phyloP scores from a whole-genome alignment of 2,888 invertebrate species.

The Cryptocephalus primarius region DNA sequence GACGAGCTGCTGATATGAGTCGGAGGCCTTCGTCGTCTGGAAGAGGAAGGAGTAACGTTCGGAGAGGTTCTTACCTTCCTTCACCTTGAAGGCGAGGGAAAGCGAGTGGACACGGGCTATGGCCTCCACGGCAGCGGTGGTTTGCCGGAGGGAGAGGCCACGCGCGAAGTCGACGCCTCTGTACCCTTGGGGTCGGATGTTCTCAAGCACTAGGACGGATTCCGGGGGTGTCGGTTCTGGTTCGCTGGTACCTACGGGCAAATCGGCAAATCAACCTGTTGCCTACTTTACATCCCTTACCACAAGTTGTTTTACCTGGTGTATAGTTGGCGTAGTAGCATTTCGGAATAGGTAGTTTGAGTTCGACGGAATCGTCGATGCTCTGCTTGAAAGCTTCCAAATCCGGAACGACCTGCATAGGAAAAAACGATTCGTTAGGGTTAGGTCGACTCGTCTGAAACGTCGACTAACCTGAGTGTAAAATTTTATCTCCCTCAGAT shows the following conservation, averaged over 20 bases:
- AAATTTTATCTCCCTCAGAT: constrained; percentile 70
- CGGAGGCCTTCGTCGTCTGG: constrained; percentile 66
- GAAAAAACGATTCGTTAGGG: neutral
- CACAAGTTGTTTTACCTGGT: constrained; percentile 20
- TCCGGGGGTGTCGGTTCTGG: constrained; percentile 42
- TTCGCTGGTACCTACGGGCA: constrained; percentile 27
- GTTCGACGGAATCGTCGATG: constrained; percentile 32
- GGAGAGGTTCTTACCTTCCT: constrained; percentile 40
- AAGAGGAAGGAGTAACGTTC: constrained; percentile 59
- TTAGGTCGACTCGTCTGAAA: neutral
- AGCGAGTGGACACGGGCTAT: constrained; percentile 65
- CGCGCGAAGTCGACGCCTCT: constrained; percentile 56
- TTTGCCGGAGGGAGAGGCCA: constrained; percentile 53
- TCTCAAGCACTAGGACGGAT: constrained; percentile 64
- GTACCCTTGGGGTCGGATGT: constrained; percentile 56
- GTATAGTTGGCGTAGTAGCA: constrained; percentile 57
- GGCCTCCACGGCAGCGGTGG: constrained; percentile 57
- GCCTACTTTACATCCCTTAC: neutral
- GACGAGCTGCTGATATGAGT: constrained; percentile 68
- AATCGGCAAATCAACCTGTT: neutral
- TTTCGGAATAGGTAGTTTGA: constrained; percentile 55
- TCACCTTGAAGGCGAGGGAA: constrained; percentile 52
- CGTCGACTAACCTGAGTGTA: constrained; percentile 56
- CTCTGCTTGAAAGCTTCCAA: constrained; percentile 49
- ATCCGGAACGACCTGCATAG: constrained; percentile 55